A percentile compares a stretch with the other conserved stretches of the same genome.
phyloP scores from a whole-genome alignment of 2,888 invertebrate species.

The Sesamia inferens region DNA sequence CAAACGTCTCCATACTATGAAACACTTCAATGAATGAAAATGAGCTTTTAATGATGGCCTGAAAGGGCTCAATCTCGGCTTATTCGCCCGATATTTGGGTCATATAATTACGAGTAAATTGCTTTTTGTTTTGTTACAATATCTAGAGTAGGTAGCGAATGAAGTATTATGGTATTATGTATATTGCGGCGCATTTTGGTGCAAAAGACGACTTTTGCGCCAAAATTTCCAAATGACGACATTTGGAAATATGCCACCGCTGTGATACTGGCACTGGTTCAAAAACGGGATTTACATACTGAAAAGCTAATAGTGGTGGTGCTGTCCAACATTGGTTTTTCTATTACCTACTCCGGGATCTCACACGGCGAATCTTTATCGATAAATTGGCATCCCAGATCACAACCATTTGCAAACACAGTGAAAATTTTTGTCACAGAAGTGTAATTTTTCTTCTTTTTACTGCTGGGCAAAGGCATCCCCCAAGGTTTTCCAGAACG shows the following conservation, averaged over 20 bases:
- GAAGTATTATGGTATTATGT: slow-evolving; percentile 13
- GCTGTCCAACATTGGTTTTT: not conserved
- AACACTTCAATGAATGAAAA: slow-evolving; percentile 69
- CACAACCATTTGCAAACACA: too few relatives aligned
- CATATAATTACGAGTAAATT: slow-evolving; percentile 67
- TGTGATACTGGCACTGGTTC: slow-evolving; percentile 1
- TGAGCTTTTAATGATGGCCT: slow-evolving; percentile 72
- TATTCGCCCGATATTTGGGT: slow-evolving; percentile 65
- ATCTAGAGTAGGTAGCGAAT: slow-evolving; percentile 26
- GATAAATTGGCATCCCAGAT: too few relatives aligned
- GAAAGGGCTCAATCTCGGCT: slow-evolving; percentile 66
- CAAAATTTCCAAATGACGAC: not conserved
- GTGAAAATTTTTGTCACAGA: too few relatives aligned
- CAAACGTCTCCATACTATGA: slow-evolving; percentile 45
- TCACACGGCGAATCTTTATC: too few relatives aligned
- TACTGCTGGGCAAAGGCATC: too few relatives aligned
- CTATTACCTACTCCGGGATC: not conserved
- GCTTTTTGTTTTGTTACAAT: slow-evolving; percentile 57
- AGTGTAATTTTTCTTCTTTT: too few relatives aligned
- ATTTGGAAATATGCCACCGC: slow-evolving; percentile 24
- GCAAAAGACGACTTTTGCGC: slow-evolving; percentile 9
- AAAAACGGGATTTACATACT: not conserved
- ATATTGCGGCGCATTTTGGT: not conserved
- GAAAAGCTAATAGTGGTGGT: not conserved
- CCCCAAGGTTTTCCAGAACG: too few relatives aligned